phyloP scores from a whole-genome alignment of 2,888 invertebrate species.

The Melanotus villosus region DNA sequence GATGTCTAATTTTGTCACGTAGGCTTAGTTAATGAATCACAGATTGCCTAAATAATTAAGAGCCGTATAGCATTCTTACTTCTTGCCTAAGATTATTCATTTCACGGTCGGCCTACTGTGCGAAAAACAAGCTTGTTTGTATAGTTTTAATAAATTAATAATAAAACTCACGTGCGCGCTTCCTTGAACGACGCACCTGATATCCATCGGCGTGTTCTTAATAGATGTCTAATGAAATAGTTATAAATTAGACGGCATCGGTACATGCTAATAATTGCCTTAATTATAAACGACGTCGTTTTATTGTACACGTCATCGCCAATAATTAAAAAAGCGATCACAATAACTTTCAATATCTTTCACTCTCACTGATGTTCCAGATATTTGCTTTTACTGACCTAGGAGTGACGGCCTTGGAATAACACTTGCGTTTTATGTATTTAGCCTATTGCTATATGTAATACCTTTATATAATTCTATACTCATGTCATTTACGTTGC shows the following conservation, averaged over 20 bases:
- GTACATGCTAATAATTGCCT: too few relatives aligned
- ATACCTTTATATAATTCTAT: constrained; percentile 16
- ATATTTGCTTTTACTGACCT: constrained; percentile 35
- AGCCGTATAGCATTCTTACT: too few relatives aligned
- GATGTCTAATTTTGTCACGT: neutral
- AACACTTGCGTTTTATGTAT: constrained; percentile 11
- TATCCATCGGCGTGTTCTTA: too few relatives aligned
- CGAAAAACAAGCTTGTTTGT: too few relatives aligned
- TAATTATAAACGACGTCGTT: too few relatives aligned
- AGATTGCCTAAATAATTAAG: too few relatives aligned
- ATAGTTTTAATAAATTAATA: too few relatives aligned
- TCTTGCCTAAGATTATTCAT: too few relatives aligned
- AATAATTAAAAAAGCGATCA: constrained; percentile 1
- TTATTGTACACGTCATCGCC: neutral
- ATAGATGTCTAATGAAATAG: too few relatives aligned
- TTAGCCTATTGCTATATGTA: neutral
- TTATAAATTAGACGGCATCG: too few relatives aligned
- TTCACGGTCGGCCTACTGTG: neutral
- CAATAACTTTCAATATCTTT: constrained; percentile 19
- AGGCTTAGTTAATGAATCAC: too few relatives aligned
- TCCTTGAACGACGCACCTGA: neutral
- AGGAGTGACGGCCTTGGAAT: constrained; percentile 29
- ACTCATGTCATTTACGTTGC: neutral
- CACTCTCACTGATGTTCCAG: constrained; percentile 26
- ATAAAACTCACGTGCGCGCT: neutral